phyloP scores from a whole-genome alignment of 2,888 invertebrate genomes.

The Tenthredo distinguenda region DNA sequence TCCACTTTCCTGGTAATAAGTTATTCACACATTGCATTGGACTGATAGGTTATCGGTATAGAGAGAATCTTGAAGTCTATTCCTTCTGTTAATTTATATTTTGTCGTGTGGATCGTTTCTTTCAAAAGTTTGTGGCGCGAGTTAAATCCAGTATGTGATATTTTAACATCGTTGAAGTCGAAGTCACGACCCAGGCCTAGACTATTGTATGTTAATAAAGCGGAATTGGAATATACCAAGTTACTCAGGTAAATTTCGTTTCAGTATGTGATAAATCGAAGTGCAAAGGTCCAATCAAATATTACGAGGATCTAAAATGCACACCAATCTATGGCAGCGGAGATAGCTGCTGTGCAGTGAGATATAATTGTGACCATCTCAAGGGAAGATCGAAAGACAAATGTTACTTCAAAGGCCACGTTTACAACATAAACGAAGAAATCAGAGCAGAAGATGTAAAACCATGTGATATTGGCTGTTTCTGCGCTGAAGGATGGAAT shows the following conservation, averaged over 20 bases:
- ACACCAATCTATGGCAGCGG: constrained; percentile 63
- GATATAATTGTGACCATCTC: constrained; percentile 68
- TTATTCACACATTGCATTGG: background rate
- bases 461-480: constrained; percentile 67
- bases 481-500: constrained; percentile 51
- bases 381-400: constrained; percentile 60
- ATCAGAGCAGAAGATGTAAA: constrained; percentile 64
- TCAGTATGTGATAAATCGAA: constrained; percentile 60
- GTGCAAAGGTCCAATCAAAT: constrained; percentile 67
- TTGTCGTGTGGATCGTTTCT: no score
- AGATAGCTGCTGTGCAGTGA: constrained; percentile 65
- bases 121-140: background rate
- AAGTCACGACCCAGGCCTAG: no score
- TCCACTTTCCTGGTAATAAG: background rate
- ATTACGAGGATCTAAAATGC: constrained; percentile 67
- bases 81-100: no score
- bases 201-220: no score
- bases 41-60: no score
- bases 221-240: background rate
- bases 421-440: constrained; percentile 63
- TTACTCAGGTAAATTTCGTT: background rate
- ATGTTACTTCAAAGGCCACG: constrained; percentile 67
- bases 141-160: background rate
- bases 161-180: no score
- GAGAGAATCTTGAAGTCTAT: no score